Percentiles rank a stretch among this genome's conserved stretches.
Conservation (phyloP, 1,140 invertebrate genomes). For the Idris sp. region DNA sequence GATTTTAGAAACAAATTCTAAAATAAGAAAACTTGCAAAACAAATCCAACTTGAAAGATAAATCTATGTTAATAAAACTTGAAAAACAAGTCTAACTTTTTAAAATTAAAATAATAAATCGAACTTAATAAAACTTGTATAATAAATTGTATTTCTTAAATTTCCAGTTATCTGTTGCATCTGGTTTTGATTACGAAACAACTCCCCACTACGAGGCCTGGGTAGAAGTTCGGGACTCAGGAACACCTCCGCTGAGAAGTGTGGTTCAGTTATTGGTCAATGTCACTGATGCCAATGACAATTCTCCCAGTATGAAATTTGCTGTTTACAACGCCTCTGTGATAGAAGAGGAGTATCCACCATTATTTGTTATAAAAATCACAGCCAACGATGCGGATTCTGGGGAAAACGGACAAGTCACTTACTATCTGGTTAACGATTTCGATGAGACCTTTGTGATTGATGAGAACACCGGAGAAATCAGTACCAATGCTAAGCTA, state of each 20-base stretch:
- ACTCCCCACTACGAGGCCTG: constrained; percentile 91
- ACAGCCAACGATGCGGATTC: constrained; percentile 92
- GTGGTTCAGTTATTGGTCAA: constrained; percentile 88
- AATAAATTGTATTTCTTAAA: too few relatives aligned
- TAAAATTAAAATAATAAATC: too few relatives aligned
- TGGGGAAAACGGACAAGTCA: constrained; percentile 90
- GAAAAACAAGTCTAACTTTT: too few relatives aligned
- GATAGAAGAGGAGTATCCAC: constrained; percentile 90
- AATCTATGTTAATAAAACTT: too few relatives aligned
- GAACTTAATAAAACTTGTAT: too few relatives aligned
- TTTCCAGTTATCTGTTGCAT: constrained; percentile 81
- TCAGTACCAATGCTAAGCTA: constrained; percentile 88
- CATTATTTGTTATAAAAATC: constrained; percentile 86
- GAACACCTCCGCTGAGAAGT: constrained; percentile 87
- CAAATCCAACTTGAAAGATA: too few relatives aligned
- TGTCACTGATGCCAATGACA: constrained; percentile 95
- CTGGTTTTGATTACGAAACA: constrained; percentile 93
- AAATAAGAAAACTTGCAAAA: too few relatives aligned
- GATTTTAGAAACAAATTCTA: too few relatives aligned
- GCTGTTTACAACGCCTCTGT: constrained; percentile 90
- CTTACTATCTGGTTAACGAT: constrained; percentile 87
- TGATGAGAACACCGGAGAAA: constrained; percentile 88
- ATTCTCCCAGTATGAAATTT: constrained; percentile 89
- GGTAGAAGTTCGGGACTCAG: constrained; percentile 93
- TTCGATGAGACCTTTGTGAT: constrained; percentile 89